phyloP scores from a whole-genome alignment of 1,140 invertebrate species.

The Laupala kohalensis region DNA sequence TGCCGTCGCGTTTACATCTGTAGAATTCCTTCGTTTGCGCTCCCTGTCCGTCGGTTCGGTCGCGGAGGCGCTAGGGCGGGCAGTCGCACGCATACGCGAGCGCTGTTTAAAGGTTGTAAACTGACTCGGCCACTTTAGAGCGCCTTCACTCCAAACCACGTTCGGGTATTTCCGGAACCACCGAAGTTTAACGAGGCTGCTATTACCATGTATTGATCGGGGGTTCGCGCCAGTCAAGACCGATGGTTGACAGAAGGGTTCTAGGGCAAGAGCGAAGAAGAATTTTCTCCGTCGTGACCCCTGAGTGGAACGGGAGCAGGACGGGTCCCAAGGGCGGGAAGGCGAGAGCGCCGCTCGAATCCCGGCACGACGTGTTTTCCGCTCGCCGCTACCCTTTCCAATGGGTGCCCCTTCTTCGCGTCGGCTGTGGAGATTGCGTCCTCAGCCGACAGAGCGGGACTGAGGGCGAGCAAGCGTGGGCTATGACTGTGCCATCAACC shows the following conservation, averaged over 20 bases:
- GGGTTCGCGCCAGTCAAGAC: background rate
- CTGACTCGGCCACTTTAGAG: background rate
- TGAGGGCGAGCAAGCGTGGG: too few species aligned
- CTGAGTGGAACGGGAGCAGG: too few species aligned
- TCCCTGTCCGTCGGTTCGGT: too few species aligned
- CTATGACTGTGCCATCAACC: too few species aligned
- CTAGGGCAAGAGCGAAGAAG: background rate
- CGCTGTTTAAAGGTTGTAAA: background rate
- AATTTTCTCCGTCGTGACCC: background rate
- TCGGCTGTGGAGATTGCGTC: too few species aligned
- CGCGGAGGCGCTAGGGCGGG: too few species aligned
- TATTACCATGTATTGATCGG: background rate
- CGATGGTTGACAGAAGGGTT: background rate
- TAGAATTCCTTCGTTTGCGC: background rate
- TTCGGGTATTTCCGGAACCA: background rate
- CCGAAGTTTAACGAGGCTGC: background rate
- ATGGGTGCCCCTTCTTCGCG: background rate
- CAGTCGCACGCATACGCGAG: too few species aligned
- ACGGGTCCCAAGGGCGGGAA: too few species aligned
- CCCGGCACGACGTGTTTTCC: too few species aligned
- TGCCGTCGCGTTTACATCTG: background rate
- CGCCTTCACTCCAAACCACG: background rate
- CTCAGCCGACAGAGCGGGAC: too few species aligned
- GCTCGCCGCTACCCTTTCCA: too few species aligned
- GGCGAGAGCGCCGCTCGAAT: background rate